A percentile compares a stretch with the other conserved stretches of the same genome.
Evolutionary conservation across 2,888 invertebrate species (phyloP).

Genomic region (Brachypterus glaber): DNA sequence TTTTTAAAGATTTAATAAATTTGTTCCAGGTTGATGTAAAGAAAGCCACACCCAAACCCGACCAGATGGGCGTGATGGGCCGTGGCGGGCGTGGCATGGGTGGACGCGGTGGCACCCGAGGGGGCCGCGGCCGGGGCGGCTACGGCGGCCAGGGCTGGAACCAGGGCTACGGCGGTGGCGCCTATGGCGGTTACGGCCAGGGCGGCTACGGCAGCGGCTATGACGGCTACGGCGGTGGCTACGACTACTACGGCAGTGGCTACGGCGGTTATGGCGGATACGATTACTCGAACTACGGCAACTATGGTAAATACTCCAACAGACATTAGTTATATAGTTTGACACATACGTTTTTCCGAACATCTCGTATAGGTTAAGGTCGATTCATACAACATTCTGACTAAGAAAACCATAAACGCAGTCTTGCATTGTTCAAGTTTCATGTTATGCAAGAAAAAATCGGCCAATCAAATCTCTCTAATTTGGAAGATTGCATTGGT

Average conservation of each 20-base stretch:
- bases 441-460: no score
- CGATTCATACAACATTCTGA: no score
- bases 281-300: constrained; percentile 72
- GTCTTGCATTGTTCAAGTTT: no score
- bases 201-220: constrained; percentile 60
- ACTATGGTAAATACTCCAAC: constrained; percentile 64
- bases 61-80: constrained; percentile 51
- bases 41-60: constrained; percentile 86
- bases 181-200: constrained; percentile 30
- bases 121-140: constrained; percentile 58
- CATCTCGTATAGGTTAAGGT: no score
- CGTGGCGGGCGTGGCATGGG: constrained; percentile 41
- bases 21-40: constrained; percentile 75
- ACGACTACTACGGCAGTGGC: constrained; percentile 58
- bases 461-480: no score
- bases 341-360: no score
- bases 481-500: no score
- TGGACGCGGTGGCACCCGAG: constrained; percentile 56
- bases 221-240: constrained; percentile 62
- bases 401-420: no score
- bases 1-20: constrained; percentile 8
- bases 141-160: constrained; percentile 57
- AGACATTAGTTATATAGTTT: constrained; percentile 25
- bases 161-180: constrained; percentile 50
- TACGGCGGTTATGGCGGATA: constrained; percentile 72